These are phyloP conservation scores for Manis javanica DNA, from an alignment of 2,797 vertebrate species.

Conservation along the genomic window DNA sequence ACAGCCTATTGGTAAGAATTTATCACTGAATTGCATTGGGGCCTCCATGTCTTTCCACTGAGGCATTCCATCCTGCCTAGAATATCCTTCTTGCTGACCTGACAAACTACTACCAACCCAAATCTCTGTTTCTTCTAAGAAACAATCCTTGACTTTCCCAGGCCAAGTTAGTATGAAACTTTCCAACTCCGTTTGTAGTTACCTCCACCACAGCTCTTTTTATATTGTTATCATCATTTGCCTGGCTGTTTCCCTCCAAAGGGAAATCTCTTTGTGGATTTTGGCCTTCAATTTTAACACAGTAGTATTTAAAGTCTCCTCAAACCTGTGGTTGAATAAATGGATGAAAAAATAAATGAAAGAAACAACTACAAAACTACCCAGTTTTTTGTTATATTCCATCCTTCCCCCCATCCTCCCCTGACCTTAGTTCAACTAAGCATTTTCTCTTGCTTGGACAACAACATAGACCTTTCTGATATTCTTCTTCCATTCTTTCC, in stretches of 20 bases:
- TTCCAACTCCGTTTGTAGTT: neutral
- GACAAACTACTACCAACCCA: neutral
- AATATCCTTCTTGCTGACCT: neutral
- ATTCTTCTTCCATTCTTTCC: neutral
- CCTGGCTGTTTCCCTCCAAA: neutral
- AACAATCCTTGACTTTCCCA: neutral
- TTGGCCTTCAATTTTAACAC: neutral
- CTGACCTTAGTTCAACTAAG: neutral
- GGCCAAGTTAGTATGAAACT: neutral
- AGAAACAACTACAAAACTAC: neutral
- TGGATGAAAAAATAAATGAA: conserved; percentile 26
- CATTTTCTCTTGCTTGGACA: neutral
- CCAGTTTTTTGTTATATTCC: neutral
- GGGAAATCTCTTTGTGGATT: conserved; percentile 11
- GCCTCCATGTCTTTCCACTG: neutral
- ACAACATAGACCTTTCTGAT: neutral
- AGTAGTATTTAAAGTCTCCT: neutral
- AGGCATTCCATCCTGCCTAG: neutral
- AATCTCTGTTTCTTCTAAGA: conserved; percentile 46
- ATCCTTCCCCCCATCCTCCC: neutral
- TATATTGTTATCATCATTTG: neutral
- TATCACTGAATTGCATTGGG: neutral
- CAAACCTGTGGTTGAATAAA: neutral
- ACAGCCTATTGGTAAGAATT: neutral
- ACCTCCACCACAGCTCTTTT: neutral